Conservation (phyloP, 2,888 invertebrate genomes). For the Drosophila eohydei region DNA sequence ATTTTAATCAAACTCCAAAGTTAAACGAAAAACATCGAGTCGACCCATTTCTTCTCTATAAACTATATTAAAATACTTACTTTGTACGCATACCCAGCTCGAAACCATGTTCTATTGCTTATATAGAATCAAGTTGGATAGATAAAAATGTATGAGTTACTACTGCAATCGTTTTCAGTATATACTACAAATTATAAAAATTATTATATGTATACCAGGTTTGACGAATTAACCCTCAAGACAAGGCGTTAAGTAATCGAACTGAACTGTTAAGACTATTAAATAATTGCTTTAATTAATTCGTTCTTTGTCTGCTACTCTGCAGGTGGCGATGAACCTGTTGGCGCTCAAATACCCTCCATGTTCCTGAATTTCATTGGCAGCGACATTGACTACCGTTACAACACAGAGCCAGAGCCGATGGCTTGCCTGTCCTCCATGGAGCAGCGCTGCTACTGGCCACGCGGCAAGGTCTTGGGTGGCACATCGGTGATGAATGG, state of each 20-base stretch:
- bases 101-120: background rate
- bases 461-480: conserved; percentile 94
- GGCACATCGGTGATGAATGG: conserved; percentile 97
- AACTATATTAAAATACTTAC: too few species aligned
- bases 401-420: conserved; percentile 92
- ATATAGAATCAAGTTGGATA: background rate
- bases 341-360: conserved; percentile 94
- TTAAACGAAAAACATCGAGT: background rate
- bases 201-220: background rate
- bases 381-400: conserved; percentile 95
- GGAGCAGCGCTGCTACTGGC: conserved; percentile 90
- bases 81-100: too few species aligned
- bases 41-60: background rate
- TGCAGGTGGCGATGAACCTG: conserved; percentile 92
- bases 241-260: background rate
- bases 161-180: background rate
- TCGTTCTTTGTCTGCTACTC: conserved; percentile 4
- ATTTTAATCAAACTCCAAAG: background rate
- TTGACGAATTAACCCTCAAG: background rate
- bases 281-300: background rate
- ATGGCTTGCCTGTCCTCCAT: conserved; percentile 91
- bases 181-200: background rate
- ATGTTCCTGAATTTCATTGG: conserved; percentile 95
- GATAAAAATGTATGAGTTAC: background rate
- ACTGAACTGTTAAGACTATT: background rate